phyloP scores from a whole-genome alignment of 2,113 vertebrate species.

The Dendropsophus ebraccatus region DNA sequence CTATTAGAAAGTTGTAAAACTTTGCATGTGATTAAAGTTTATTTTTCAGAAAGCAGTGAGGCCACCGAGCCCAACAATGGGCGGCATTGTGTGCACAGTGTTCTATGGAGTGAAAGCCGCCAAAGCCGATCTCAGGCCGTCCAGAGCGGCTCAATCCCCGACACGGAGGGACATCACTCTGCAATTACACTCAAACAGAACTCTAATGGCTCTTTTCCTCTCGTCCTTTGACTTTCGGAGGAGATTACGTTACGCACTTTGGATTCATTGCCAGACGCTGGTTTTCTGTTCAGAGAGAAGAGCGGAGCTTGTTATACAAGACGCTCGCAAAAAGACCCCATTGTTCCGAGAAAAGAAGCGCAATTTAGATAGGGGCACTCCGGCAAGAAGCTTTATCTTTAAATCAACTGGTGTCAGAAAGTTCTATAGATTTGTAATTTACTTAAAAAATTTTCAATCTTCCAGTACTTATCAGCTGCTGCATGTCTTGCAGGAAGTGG shows the following conservation, averaged over 20 bases:
- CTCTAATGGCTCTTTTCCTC: conserved; percentile 32
- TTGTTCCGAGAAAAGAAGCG: conserved; percentile 41
- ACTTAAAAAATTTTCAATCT: no score
- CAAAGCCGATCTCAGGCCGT: conserved; percentile 16
- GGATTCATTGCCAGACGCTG: conserved; percentile 24
- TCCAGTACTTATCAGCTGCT: no score
- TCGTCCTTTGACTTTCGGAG: background rate
- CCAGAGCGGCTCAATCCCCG: background rate
- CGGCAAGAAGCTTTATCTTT: no score
- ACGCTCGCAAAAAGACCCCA: conserved; percentile 10
- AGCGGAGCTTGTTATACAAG: conserved; percentile 45
- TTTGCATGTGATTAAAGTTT: no score
- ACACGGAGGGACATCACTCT: conserved; percentile 7
- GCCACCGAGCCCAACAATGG: background rate
- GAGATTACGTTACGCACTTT: conserved; percentile 24
- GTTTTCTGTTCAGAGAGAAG: conserved; percentile 9
- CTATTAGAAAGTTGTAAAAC: no score
- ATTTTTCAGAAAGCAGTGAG: no score
- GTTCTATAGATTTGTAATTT: no score
- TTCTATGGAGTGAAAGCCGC: background rate
- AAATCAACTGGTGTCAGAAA: no score
- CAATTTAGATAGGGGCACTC: conserved; percentile 31
- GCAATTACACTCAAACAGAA: conserved; percentile 37
- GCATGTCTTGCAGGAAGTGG: no score
- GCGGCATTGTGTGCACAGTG: background rate